These are phyloP conservation scores for Dendroctonus valens DNA, from an alignment of 1,140 invertebrate genomes.

Conservation along the genomic window DNA sequence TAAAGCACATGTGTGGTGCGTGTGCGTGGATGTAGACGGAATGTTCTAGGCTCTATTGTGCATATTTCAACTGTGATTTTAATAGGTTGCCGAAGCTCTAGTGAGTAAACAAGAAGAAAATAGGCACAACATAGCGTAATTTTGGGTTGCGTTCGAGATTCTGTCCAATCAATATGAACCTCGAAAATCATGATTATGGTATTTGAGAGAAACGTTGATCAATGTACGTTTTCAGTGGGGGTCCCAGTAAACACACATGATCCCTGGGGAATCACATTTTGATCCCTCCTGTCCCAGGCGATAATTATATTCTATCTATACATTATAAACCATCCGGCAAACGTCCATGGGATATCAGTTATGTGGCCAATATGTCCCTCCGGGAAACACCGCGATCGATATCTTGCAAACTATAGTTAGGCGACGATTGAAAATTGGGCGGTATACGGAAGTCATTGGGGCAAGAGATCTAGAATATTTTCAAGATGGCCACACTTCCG, in stretches of 20 bases:
- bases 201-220: background rate
- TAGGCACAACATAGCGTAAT: background rate
- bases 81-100: no score
- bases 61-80: background rate
- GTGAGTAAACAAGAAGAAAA: background rate
- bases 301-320: background rate
- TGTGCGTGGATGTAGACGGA: background rate
- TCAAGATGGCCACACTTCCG: no score
- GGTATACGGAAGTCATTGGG: no score
- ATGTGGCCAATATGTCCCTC: background rate
- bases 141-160: constrained; percentile 27
- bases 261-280: background rate
- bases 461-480: no score
- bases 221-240: background rate
- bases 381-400: no score
- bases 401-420: no score
- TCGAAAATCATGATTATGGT: constrained; percentile 4
- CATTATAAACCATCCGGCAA: background rate
- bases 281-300: background rate
- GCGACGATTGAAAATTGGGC: no score
- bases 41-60: background rate
- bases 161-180: constrained; percentile 1
- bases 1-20: no score
- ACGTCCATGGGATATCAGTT: background rate
- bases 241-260: background rate